Evolutionary conservation across 2,113 vertebrate genomes (phyloP).

Genomic region (Riparia riparia): DNA sequence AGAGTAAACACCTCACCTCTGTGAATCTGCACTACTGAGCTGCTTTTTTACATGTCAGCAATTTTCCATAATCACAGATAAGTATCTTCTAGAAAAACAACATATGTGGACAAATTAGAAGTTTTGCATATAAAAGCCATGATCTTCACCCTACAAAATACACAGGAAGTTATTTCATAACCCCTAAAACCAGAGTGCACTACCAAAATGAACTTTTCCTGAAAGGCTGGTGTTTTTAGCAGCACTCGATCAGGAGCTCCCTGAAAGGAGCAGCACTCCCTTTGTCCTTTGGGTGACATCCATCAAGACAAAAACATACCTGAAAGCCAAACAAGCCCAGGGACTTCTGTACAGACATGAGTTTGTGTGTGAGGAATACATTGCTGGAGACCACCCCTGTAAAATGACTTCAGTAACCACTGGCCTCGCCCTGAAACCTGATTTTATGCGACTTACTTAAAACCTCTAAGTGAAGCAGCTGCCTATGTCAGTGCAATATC

Average conservation of each 20-base stretch:
- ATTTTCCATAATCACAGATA: background rate
- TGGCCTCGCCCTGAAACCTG: background rate
- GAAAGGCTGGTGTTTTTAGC: background rate
- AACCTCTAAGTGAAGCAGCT: background rate
- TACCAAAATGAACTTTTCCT: fast-evolving
- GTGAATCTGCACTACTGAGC: background rate
- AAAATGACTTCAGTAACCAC: background rate
- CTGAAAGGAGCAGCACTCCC: background rate
- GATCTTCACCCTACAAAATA: background rate
- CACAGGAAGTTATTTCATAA: background rate
- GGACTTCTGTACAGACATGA: background rate
- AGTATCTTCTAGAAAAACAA: background rate
- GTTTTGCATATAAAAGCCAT: background rate
- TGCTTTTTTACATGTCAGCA: background rate
- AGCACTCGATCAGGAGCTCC: background rate
- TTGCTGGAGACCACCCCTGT: background rate
- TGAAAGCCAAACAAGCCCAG: background rate
- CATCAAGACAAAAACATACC: background rate
- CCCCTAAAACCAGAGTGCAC: background rate
- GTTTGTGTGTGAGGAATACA: background rate
- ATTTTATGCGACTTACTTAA: background rate
- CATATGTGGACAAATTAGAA: fast-evolving
- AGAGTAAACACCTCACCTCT: background rate
- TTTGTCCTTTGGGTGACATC: background rate
- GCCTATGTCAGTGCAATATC: background rate